Conservation (phyloP, 2,797 vertebrate genomes). For the Squalus acanthias region DNA sequence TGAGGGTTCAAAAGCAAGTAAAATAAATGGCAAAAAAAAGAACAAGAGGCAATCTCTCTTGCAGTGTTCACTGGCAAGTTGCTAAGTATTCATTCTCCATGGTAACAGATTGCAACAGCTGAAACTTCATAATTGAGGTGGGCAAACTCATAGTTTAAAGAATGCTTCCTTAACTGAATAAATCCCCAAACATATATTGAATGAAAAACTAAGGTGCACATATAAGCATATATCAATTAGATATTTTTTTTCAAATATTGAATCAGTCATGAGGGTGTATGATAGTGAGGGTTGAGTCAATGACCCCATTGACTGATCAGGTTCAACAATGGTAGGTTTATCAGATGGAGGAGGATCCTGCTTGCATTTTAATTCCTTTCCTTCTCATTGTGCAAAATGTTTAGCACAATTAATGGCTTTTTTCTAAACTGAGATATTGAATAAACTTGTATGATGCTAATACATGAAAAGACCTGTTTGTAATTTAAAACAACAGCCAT, state of each 20-base stretch:
- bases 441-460: neutral
- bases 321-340: neutral
- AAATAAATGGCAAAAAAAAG: neutral
- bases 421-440: neutral
- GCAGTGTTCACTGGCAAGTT: neutral
- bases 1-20: neutral
- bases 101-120: neutral
- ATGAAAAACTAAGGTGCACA: neutral
- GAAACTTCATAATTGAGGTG: neutral
- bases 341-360: neutral
- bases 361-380: constrained; percentile 8
- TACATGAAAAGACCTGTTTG: neutral
- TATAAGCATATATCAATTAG: neutral
- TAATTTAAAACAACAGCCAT: neutral
- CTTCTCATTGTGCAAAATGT: neutral
- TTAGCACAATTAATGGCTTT: neutral
- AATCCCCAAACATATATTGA: neutral
- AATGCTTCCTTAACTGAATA: neutral
- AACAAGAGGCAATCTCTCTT: neutral
- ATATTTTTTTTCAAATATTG: no score
- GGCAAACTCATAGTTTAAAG: neutral
- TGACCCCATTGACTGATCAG: neutral
- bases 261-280: neutral
- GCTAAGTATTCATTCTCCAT: neutral
- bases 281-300: neutral